Base-by-base conservation (phyloP, 2,888 invertebrate genomes). In the Coenonympha arcania region DNA sequence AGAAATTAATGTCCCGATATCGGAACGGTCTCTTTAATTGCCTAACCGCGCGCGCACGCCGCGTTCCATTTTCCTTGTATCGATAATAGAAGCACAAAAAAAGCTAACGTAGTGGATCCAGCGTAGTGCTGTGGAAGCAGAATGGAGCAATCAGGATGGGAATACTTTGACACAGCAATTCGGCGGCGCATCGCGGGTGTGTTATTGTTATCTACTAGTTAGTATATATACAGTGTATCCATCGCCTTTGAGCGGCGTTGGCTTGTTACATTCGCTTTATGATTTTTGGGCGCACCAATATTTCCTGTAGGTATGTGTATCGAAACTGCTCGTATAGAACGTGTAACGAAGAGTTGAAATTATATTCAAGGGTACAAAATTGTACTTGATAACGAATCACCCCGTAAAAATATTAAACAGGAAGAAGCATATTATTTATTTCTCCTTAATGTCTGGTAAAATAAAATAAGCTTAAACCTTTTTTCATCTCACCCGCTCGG, bases 111-210 rank as follows among this genome's bases (percentile, higher is more conserved):
- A 71, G 69, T 66, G 63, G 62, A 64, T 61, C 56, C 63, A 63
- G 61, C 62, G 62, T 66, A 69, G 64, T 69, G 73, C 68, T 65
- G 64, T 64, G 68, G 69, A 67, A 76, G 71, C 71, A 80, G 79
- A 84, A 83, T 79, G 71, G 78, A 79, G 79, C 82, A 85, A 85
- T 83, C 83, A 82, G 73, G 68, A 75, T 71, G 76, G 73, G 76
- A 78, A 78, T 77, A 79, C 78, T 80, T 76, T 83, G 83, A 82
- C 82, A 79, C 76, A 80, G 81, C 81, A 80, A 82, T 83, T 83
- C 78, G 74, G 77, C 70, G 70, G 71, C 68, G 73, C 71, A 65
- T 59, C 64, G 70, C 69, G 78, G 70, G 81, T 79, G 78, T 81
- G 76, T 82, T 82, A 79, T 82, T 83, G 79, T 81, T 58, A 55